Evolutionary conservation across 2,888 invertebrate genomes (phyloP).

Genomic region (Argyra leucocephala): DNA sequence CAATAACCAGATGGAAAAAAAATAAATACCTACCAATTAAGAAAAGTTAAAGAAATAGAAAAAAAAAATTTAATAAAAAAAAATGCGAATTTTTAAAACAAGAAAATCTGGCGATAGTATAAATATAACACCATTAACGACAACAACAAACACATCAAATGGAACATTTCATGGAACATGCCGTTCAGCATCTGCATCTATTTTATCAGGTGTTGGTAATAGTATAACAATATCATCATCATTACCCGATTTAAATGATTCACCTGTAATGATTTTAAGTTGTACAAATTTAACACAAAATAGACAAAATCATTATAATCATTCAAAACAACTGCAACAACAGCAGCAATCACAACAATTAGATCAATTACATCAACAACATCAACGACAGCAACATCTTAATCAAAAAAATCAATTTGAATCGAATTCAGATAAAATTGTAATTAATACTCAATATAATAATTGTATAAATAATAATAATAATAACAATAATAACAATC

Average conservation of each 20-base stretch:
- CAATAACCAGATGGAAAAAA: too few species aligned
- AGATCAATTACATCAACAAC: slow-evolving; percentile 24
- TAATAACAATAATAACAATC: not conserved
- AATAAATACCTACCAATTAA: too few species aligned
- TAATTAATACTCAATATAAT: not conserved
- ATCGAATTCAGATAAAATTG: not conserved
- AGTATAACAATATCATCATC: slow-evolving; percentile 39
- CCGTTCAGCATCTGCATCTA: slow-evolving; percentile 16
- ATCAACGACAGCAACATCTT: slow-evolving; percentile 23
- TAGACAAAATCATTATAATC: not conserved
- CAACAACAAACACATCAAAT: slow-evolving; percentile 26
- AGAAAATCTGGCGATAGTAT: slow-evolving; percentile 42
- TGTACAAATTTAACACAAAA: slow-evolving; percentile 36
- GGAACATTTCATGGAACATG: slow-evolving; percentile 24
- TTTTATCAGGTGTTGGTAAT: slow-evolving; percentile 30
- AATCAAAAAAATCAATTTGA: not conserved
- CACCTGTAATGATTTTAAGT: slow-evolving; percentile 42
- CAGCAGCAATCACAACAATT: slow-evolving; percentile 24
- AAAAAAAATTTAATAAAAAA: slow-evolving; percentile 11
- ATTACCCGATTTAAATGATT: slow-evolving; percentile 41
- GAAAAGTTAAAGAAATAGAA: not conserved
- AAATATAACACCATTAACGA: slow-evolving; percentile 29
- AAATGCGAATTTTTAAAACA: slow-evolving; percentile 42
- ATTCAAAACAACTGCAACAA: slow-evolving; percentile 23
- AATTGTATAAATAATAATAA: not conserved